Percentiles rank a stretch among this genome's conserved stretches.
These are phyloP conservation scores for Scaptomyza parva DNA, from an alignment of 2,888 invertebrate genomes.

Conservation along the genomic window DNA sequence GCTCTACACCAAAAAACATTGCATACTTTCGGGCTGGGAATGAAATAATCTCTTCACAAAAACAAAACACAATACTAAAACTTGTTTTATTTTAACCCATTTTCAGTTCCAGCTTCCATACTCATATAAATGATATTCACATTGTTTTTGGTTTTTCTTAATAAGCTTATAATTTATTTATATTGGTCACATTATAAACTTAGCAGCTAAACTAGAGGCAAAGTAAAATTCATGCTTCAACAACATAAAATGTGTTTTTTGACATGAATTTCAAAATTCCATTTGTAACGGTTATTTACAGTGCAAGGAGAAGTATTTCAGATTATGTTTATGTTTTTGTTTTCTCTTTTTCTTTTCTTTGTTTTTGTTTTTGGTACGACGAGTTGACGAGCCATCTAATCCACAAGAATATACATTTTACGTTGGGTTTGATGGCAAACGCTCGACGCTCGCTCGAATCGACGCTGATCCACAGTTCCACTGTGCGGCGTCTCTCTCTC, in stretches of 20 bases:
- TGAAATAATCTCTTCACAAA: no score
- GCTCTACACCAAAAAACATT: no score
- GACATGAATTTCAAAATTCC: constrained; percentile 43
- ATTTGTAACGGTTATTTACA: constrained; percentile 60
- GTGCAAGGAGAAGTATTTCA: constrained; percentile 33
- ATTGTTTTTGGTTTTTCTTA: constrained; percentile 17
- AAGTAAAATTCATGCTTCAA: constrained; percentile 42
- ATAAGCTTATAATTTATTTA: constrained; percentile 52
- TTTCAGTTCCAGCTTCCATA: no score
- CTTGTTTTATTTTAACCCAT: no score
- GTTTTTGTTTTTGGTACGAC: constrained; percentile 24
- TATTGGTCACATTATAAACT: constrained; percentile 58
- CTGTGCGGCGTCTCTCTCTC: constrained; percentile 23
- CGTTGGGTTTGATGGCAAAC: constrained; percentile 3
- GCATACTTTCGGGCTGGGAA: no score
- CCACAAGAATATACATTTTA: constrained; percentile 9
- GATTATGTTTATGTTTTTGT: background rate
- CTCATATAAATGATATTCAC: background rate
- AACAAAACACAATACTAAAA: no score
- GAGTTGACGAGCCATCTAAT: background rate
- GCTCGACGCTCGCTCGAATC: constrained; percentile 3
- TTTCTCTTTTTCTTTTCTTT: background rate
- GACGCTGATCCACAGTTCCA: constrained; percentile 25
- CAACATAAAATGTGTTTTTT: constrained; percentile 14
- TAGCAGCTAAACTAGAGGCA: constrained; percentile 41